Percentiles rank a stretch among this genome's conserved stretches.
phyloP scores from a whole-genome alignment of 1,140 invertebrate genomes.

The Goniozus legneri region DNA sequence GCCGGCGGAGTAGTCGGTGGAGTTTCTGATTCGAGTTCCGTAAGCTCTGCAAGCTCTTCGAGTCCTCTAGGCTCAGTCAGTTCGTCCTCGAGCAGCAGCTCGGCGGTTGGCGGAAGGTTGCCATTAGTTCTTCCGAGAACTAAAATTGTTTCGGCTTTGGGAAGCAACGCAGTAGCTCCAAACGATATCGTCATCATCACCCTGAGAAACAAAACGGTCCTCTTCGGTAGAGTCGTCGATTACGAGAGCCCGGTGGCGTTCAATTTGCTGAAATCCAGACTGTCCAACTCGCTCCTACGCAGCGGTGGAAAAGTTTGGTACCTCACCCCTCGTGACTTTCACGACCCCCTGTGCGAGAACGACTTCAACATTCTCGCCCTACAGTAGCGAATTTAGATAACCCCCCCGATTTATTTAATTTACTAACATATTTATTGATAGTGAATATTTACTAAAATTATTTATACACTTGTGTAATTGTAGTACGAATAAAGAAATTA shows the following conservation, averaged over 20 bases:
- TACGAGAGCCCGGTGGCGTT: slow-evolving; percentile 17
- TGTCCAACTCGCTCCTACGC: not conserved
- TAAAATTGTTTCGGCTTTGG: slow-evolving; percentile 12
- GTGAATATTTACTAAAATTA: too few relatives aligned
- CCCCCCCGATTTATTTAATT: too few relatives aligned
- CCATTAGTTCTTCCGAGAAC: slow-evolving; percentile 12
- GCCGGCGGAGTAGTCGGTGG: too few relatives aligned
- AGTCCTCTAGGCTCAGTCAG: too few relatives aligned
- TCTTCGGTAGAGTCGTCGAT: slow-evolving; percentile 17
- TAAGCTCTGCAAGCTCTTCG: too few relatives aligned
- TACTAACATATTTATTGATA: too few relatives aligned
- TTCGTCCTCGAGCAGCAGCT: too few relatives aligned
- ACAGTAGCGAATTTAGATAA: too few relatives aligned
- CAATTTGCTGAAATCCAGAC: slow-evolving; percentile 3
- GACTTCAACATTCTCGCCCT: not conserved
- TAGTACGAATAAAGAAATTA: too few relatives aligned
- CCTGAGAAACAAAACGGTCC: slow-evolving; percentile 5
- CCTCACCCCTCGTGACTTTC: slow-evolving; percentile 8
- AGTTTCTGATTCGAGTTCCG: too few relatives aligned
- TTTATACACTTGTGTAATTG: too few relatives aligned
- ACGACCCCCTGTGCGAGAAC: not conserved
- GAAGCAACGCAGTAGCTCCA: slow-evolving; percentile 6
- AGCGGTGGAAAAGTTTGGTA: slow-evolving; percentile 7
- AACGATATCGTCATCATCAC: slow-evolving; percentile 19
- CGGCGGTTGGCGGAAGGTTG: too few relatives aligned